Evolutionary conservation across 1,140 invertebrate genomes (phyloP).

Genomic region (Cyclargus thomasi): DNA sequence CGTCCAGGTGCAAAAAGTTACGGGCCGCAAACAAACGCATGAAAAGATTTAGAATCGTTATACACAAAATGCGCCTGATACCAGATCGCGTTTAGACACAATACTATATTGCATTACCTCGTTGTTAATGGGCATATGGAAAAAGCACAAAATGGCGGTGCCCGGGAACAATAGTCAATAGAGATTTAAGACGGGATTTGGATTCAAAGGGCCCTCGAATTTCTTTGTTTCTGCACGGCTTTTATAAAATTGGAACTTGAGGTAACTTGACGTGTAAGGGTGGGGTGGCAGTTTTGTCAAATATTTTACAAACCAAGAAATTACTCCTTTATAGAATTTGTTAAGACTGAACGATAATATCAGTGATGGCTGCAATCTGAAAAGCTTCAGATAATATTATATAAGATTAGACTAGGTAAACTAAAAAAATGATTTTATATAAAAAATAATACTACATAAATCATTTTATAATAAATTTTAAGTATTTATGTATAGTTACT

Average conservation of each 20-base stretch:
- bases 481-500: no score
- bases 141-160: slow-evolving; percentile 43
- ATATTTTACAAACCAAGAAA: background rate
- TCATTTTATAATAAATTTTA: no score
- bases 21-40: slow-evolving; percentile 23
- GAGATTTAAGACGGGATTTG: slow-evolving; percentile 66
- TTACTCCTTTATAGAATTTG: no score
- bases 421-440: no score
- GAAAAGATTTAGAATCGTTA: slow-evolving; percentile 33
- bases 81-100: slow-evolving; percentile 40
- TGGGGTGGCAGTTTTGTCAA: slow-evolving; percentile 28
- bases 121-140: slow-evolving; percentile 35
- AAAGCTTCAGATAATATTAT: no score
- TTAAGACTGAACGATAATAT: no score
- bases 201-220: slow-evolving; percentile 57
- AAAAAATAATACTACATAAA: no score
- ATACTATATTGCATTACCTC: slow-evolving; percentile 63
- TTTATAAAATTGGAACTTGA: slow-evolving; percentile 58
- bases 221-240: slow-evolving; percentile 63
- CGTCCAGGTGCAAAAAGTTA: slow-evolving; percentile 25
- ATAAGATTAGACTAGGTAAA: no score
- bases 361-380: no score
- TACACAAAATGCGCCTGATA: slow-evolving; percentile 45
- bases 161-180: slow-evolving; percentile 58
- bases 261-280: slow-evolving; percentile 41